Percentiles rank a stretch among this genome's conserved stretches.
phyloP scores from a whole-genome alignment of 2,888 invertebrate species.

The Catocala nupta region DNA sequence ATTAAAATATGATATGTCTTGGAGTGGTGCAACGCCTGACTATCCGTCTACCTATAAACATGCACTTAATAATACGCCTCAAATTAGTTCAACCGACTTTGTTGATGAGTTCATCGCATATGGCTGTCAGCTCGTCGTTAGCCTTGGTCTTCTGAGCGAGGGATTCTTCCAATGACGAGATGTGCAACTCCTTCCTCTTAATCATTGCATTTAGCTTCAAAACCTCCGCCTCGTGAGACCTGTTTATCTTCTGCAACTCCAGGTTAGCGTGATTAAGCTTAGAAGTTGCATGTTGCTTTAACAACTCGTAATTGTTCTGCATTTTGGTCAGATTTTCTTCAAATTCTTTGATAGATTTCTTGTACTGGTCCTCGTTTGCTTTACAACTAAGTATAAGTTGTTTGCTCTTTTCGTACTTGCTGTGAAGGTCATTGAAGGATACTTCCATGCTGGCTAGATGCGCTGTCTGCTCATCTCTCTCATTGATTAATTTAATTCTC shows the following conservation, averaged over 20 bases:
- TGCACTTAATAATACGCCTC: not conserved
- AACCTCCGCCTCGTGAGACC: slow-evolving; percentile 92
- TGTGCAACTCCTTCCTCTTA: slow-evolving; percentile 95
- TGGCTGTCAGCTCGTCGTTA: slow-evolving; percentile 95
- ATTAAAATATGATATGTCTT: not conserved
- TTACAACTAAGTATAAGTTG: slow-evolving; percentile 86
- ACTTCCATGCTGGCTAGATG: slow-evolving; percentile 89
- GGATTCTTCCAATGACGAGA: slow-evolving; percentile 93
- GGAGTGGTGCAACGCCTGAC: not conserved
- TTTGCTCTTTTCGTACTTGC: slow-evolving; percentile 90
- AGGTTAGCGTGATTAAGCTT: slow-evolving; percentile 92
- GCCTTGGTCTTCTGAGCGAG: slow-evolving; percentile 96
- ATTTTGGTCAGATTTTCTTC: slow-evolving; percentile 91
- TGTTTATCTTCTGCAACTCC: slow-evolving; percentile 92
- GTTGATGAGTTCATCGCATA: slow-evolving; percentile 97
- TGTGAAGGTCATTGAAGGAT: slow-evolving; percentile 89
- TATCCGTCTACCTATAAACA: slow-evolving; percentile 17
- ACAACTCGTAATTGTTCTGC: slow-evolving; percentile 94
- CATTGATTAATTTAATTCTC: slow-evolving; percentile 83
- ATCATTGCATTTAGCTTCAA: slow-evolving; percentile 94
- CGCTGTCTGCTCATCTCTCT: slow-evolving; percentile 88
- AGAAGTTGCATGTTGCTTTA: slow-evolving; percentile 95
- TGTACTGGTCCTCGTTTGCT: slow-evolving; percentile 90
- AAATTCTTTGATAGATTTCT: slow-evolving; percentile 90
- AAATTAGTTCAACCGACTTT: slow-evolving; percentile 79